Conservation (phyloP, 2,888 invertebrate genomes). For the Eurytoma californica region DNA sequence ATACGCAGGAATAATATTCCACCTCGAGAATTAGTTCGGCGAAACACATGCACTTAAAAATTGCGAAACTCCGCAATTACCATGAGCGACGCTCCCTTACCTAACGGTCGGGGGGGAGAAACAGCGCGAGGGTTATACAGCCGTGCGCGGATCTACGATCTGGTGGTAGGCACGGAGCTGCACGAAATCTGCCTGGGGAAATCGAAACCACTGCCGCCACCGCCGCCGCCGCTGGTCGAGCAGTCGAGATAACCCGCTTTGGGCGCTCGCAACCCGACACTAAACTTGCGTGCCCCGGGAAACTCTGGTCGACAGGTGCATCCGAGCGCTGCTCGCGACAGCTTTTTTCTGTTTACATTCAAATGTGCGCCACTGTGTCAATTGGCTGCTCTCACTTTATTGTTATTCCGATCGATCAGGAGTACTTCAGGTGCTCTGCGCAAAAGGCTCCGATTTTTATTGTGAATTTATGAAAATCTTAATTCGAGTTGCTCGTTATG, state of each 20-base stretch:
- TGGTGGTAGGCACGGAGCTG: constrained; percentile 59
- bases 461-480: too few species aligned
- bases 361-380: too few species aligned
- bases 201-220: constrained; percentile 27
- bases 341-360: too few species aligned
- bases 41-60: neutral
- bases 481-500: too few species aligned
- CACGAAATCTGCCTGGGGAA: constrained; percentile 57
- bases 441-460: too few species aligned
- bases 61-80: neutral
- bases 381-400: too few species aligned
- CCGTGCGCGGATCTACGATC: constrained; percentile 5
- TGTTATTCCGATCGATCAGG: too few species aligned
- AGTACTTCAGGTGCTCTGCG: too few species aligned
- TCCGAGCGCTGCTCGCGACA: too few species aligned
- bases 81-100: neutral
- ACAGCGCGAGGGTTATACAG: neutral
- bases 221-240: neutral
- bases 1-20: neutral
- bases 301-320: too few species aligned
- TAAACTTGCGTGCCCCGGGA: neutral
- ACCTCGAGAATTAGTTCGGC: neutral
- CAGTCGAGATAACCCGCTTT: neutral
- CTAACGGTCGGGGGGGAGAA: neutral
- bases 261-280: neutral